These are phyloP conservation scores for Brachyptera risi DNA, from an alignment of 2,888 invertebrate species.

Conservation along the genomic window DNA sequence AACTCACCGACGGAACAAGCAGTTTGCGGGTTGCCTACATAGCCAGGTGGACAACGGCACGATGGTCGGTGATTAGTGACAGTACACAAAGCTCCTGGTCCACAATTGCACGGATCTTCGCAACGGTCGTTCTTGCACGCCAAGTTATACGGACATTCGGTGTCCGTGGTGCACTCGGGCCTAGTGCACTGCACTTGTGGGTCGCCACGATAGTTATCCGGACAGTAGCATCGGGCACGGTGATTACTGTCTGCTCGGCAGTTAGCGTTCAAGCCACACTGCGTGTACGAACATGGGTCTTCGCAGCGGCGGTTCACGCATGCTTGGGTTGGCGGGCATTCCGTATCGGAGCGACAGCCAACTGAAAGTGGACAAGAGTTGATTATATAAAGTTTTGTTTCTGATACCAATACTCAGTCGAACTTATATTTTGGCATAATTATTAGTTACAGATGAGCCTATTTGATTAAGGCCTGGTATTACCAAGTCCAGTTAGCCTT, in stretches of 20 bases:
- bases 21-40: slow-evolving; percentile 69
- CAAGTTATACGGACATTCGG: slow-evolving; percentile 73
- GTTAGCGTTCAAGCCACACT: slow-evolving; percentile 75
- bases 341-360: slow-evolving; percentile 80
- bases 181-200: slow-evolving; percentile 71
- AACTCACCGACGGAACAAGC: slow-evolving; percentile 58
- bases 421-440: too few species aligned
- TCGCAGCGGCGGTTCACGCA: slow-evolving; percentile 78
- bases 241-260: slow-evolving; percentile 74
- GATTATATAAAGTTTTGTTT: too few species aligned
- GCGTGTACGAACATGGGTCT: slow-evolving; percentile 72
- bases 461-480: too few species aligned
- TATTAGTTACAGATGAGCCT: background rate
- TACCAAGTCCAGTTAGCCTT: too few species aligned
- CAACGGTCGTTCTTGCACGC: slow-evolving; percentile 76
- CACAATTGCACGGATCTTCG: slow-evolving; percentile 80
- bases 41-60: slow-evolving; percentile 80
- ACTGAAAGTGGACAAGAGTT: slow-evolving; percentile 49
- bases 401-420: too few species aligned
- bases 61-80: slow-evolving; percentile 71
- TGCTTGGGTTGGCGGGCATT: slow-evolving; percentile 76
- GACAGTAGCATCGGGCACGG: slow-evolving; percentile 73
- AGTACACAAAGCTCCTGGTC: slow-evolving; percentile 68
- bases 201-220: slow-evolving; percentile 70
- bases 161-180: slow-evolving; percentile 70